Base-by-base conservation (phyloP, 2,113 vertebrate genomes). In the Hiodon alosoides region DNA sequence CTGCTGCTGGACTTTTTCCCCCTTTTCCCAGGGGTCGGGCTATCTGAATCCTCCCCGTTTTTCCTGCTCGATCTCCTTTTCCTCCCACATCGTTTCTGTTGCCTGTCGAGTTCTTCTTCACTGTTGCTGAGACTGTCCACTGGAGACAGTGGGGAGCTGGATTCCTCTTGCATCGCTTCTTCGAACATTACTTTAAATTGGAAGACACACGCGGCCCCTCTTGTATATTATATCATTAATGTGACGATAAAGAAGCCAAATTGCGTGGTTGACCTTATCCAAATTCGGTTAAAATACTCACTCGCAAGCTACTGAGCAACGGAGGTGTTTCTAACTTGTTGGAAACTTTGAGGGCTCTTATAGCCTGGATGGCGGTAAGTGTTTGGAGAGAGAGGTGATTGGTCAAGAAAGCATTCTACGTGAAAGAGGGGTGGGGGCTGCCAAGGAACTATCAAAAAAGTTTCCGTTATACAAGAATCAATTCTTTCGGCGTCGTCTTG, bases 51-150 rank as follows among this genome's bases (percentile, higher is more conserved):
- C 90, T 90, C 94, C 86, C 87, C 90, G 90, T 87, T 93, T 90
- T 86, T 94, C 81, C 94, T 92, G 78, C 93, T 88, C 78, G 85
- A 74, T 77, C 94, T 90, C 87, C 94, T 89, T 89, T 94, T 96
- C 90, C 92, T 92, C 80, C 91, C 92, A 81, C 91, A 89, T 85
- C 91, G 89, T 80, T 88, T 86, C 79, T 91, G 86, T 81, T 92
- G 90, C 78, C 93, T 93, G 77, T 96, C 94, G 78, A 92, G 93
- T 86, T 98, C 96, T 85, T 97, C 96, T 84, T 97, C 96, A 83
- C 96, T 97, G 90, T 95, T 98, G 78, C 94, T 92, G 71, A 95
- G 93, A 83, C 96, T 97, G 92, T 98, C 96, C 91, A 94, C 94
- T 83, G 95, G 95, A 87, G 95, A 94, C 87, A 92, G 92, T 82